Conservation (phyloP, 2,113 vertebrate genomes). For the Pelusios castaneus region DNA sequence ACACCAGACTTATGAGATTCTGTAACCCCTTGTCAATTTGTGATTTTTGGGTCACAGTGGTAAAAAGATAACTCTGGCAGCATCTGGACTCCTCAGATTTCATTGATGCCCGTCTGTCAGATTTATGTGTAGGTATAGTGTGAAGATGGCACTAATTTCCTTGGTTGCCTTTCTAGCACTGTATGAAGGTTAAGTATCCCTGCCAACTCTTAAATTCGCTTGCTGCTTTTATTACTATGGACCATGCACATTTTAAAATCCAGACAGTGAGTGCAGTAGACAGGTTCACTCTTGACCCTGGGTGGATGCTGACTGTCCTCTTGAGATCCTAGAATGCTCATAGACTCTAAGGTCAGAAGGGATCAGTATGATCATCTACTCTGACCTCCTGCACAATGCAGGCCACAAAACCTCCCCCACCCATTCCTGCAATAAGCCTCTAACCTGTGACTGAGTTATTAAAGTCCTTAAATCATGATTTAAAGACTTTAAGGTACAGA, state of each 20-base stretch:
- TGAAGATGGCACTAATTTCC: neutral
- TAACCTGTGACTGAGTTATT: too few relatives aligned
- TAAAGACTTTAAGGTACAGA: too few relatives aligned
- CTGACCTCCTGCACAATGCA: too few relatives aligned
- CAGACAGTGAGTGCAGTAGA: neutral
- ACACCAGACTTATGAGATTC: neutral
- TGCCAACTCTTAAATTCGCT: neutral
- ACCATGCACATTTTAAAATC: neutral
- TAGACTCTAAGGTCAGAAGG: too few relatives aligned
- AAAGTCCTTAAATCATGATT: too few relatives aligned
- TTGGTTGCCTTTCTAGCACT: neutral
- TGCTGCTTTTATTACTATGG: neutral
- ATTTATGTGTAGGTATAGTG: neutral
- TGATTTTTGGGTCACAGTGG: too few relatives aligned
- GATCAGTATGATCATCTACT: too few relatives aligned
- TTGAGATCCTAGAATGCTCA: neutral
- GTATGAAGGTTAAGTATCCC: neutral
- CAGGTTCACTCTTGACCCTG: neutral
- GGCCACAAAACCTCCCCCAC: too few relatives aligned
- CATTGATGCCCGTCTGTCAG: neutral
- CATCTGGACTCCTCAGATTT: neutral
- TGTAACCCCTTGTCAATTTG: neutral
- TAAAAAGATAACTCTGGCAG: neutral
- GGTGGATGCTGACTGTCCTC: neutral
- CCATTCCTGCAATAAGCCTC: too few relatives aligned